Conservation (phyloP, 2,113 vertebrate species). For the Tragulus kanchil region DNA sequence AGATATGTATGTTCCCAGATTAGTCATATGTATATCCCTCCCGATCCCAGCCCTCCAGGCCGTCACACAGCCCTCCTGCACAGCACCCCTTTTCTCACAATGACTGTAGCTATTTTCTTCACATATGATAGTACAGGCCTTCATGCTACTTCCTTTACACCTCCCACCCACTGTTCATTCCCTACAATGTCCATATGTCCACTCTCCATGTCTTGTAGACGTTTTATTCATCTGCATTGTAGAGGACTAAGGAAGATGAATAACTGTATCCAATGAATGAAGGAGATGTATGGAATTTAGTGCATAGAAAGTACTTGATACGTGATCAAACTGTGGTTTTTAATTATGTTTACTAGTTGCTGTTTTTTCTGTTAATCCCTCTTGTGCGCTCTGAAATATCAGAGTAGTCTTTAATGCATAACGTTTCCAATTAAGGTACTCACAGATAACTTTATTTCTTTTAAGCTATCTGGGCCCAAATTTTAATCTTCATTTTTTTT, state of each 20-base stretch:
- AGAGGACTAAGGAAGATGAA: not conserved
- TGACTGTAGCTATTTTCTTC: too few relatives aligned
- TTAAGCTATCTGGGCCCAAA: not conserved
- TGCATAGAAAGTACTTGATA: not conserved
- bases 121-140: too few relatives aligned
- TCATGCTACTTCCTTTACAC: too few relatives aligned
- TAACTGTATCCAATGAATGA: not conserved
- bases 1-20: too few relatives aligned
- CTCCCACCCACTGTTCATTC: too few relatives aligned
- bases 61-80: too few relatives aligned
- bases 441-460: constrained; percentile 23
- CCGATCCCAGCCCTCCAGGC: too few relatives aligned
- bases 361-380: not conserved
- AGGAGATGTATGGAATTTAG: not conserved
- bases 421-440: constrained; percentile 8
- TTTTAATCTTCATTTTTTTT: not conserved
- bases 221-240: constrained; percentile 31
- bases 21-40: too few relatives aligned
- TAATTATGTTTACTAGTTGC: not conserved
- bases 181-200: too few relatives aligned
- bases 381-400: constrained; percentile 1
- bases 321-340: not conserved
- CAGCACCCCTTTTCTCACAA: too few relatives aligned
- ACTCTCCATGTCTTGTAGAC: not conserved
- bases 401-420: constrained; percentile 26